A percentile compares a stretch with the other conserved stretches of the same genome.
These are phyloP conservation scores for Itoplectis maculator DNA, from an alignment of 2,888 invertebrate genomes.

Conservation along the genomic window DNA sequence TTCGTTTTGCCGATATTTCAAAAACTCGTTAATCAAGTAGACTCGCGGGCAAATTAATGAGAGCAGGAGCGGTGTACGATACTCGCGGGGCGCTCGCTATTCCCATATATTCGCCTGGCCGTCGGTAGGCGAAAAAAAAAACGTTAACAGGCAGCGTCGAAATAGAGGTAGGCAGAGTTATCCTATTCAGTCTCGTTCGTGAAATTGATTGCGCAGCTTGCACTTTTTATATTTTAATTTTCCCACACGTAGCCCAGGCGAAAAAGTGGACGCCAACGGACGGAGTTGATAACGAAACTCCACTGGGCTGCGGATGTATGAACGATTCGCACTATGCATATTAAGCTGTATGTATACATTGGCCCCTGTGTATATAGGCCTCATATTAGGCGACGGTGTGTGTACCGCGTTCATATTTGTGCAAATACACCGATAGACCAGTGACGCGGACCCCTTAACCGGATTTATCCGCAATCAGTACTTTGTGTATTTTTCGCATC, in stretches of 20 bases:
- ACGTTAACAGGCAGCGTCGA: slow-evolving; percentile 27
- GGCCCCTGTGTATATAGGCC: neutral
- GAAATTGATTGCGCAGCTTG: slow-evolving; percentile 57
- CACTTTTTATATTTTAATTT: slow-evolving; percentile 44
- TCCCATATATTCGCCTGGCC: slow-evolving; percentile 12
- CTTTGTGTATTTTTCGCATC: slow-evolving; percentile 70
- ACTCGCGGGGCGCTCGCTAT: neutral
- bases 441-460: slow-evolving; percentile 46
- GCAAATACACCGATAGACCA: slow-evolving; percentile 14
- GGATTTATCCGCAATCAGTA: slow-evolving; percentile 68
- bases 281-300: slow-evolving; percentile 35
- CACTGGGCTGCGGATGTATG: slow-evolving; percentile 1
- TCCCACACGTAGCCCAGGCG: neutral
- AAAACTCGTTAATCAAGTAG: slow-evolving; percentile 47
- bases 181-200: slow-evolving; percentile 48
- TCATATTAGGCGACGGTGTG: neutral
- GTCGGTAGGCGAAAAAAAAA: slow-evolving; percentile 24
- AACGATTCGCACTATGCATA: slow-evolving; percentile 3
- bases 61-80: neutral
- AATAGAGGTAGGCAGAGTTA: slow-evolving; percentile 36
- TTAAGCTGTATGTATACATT: neutral
- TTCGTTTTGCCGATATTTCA: slow-evolving; percentile 26
- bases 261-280: slow-evolving; percentile 12
- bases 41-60: slow-evolving; percentile 40
- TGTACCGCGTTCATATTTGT: neutral